Conservation (phyloP, 2,113 vertebrate genomes). For the Oryzias melastigma region DNA sequence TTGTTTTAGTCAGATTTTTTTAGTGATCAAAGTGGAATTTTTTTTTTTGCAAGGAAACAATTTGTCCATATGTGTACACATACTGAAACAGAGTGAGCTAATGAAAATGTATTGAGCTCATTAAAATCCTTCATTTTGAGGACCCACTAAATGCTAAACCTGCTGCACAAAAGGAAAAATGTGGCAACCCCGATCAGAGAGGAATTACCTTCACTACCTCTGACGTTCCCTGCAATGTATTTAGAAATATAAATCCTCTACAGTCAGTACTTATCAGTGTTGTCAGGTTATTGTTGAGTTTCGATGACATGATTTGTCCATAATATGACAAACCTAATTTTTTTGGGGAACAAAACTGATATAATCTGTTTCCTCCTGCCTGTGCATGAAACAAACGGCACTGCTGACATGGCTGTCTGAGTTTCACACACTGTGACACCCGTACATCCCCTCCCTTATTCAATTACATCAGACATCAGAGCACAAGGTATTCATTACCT, state of each 20-base stretch:
- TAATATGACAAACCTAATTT: background rate
- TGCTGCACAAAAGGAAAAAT: too few relatives aligned
- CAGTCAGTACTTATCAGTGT: background rate
- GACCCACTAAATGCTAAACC: too few relatives aligned
- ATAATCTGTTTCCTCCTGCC: conserved; percentile 4
- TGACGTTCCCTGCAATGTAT: too few relatives aligned
- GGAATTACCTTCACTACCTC: too few relatives aligned
- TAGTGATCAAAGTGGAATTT: too few relatives aligned
- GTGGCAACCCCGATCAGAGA: too few relatives aligned
- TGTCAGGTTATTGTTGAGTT: background rate
- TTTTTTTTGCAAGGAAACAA: too few relatives aligned
- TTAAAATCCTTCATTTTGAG: too few relatives aligned
- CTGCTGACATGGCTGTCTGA: conserved; percentile 13
- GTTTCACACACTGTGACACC: conserved; percentile 37
- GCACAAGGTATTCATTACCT: conserved; percentile 48
- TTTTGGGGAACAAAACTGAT: conserved; percentile 10
- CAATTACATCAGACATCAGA: conserved; percentile 50
- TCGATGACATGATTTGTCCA: background rate
- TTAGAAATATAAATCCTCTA: background rate
- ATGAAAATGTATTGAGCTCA: too few relatives aligned
- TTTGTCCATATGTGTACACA: too few relatives aligned
- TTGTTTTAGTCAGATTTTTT: too few relatives aligned
- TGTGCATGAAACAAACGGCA: conserved; percentile 6
- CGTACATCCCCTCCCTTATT: conserved; percentile 42
- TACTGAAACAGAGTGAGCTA: too few relatives aligned